phyloP scores from a whole-genome alignment of 2,113 vertebrate species.

The Megaceryle torquata region DNA sequence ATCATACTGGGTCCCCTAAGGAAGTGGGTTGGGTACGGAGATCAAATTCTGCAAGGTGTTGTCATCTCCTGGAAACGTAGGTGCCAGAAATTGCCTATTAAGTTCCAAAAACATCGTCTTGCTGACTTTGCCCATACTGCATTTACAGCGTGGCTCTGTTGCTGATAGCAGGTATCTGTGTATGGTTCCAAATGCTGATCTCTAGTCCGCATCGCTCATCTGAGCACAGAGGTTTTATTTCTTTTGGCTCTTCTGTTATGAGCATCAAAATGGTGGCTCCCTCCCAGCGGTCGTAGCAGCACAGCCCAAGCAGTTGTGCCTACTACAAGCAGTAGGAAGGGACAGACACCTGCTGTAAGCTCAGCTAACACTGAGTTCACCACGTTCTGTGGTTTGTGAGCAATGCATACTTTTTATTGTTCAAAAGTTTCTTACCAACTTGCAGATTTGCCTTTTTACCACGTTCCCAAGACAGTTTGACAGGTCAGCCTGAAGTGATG shows the following conservation, averaged over 20 bases:
- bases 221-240: background rate
- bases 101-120: background rate
- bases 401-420: background rate
- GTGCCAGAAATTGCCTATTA: background rate
- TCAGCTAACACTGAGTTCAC: background rate
- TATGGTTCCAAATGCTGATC: background rate
- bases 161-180: background rate
- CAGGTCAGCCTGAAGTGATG: constrained; percentile 66
- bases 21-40: background rate
- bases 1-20: background rate
- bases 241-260: background rate
- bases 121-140: background rate
- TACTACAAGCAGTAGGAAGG: background rate
- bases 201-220: background rate
- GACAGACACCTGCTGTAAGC: background rate
- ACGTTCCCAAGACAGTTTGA: constrained; percentile 52
- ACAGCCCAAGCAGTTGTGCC: background rate
- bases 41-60: background rate
- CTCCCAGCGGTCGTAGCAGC: background rate
- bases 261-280: background rate
- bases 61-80: background rate
- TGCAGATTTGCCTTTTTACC: constrained; percentile 53
- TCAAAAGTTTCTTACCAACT: constrained; percentile 22
- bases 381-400: background rate
- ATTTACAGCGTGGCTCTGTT: background rate